phyloP scores from a whole-genome alignment of 2,113 vertebrate species.

The Xyliphius kryptos region DNA sequence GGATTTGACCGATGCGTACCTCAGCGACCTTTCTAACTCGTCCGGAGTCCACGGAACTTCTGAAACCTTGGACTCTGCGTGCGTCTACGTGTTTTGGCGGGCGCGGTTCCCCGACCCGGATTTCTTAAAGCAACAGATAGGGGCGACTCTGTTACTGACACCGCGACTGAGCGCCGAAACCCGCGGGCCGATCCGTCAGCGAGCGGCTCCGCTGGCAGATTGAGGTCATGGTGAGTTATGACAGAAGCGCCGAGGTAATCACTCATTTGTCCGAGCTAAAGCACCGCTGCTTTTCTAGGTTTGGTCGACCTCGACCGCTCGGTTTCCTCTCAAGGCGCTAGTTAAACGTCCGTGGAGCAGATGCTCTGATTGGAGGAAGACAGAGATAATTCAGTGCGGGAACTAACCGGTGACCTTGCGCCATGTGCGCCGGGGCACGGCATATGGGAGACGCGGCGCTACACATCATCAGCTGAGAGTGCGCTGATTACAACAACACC shows the following conservation, averaged over 20 bases:
- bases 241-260: constrained; percentile 64
- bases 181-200: constrained; percentile 63
- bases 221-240: constrained; percentile 76
- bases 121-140: constrained; percentile 54
- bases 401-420: constrained; percentile 53
- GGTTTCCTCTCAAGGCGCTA: constrained; percentile 48
- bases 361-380: constrained; percentile 36
- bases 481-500: constrained; percentile 9
- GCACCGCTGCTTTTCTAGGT: constrained; percentile 39
- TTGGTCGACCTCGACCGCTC: constrained; percentile 57
- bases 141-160: constrained; percentile 58
- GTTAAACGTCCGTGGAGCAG: constrained; percentile 49
- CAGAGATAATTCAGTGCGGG: constrained; percentile 53
- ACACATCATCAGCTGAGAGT: neutral
- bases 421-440: constrained; percentile 25
- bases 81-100: no score
- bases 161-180: constrained; percentile 53
- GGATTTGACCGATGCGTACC: no score
- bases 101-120: constrained; percentile 14
- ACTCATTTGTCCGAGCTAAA: constrained; percentile 57
- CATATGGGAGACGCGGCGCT: neutral
- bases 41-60: no score
- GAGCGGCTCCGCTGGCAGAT: constrained; percentile 60
- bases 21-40: no score
- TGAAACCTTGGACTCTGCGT: no score